Percentiles rank a stretch among this genome's conserved stretches.
These are phyloP conservation scores for Myotis davidii DNA, from an alignment of 2,113 vertebrate genomes.

Conservation along the genomic window DNA sequence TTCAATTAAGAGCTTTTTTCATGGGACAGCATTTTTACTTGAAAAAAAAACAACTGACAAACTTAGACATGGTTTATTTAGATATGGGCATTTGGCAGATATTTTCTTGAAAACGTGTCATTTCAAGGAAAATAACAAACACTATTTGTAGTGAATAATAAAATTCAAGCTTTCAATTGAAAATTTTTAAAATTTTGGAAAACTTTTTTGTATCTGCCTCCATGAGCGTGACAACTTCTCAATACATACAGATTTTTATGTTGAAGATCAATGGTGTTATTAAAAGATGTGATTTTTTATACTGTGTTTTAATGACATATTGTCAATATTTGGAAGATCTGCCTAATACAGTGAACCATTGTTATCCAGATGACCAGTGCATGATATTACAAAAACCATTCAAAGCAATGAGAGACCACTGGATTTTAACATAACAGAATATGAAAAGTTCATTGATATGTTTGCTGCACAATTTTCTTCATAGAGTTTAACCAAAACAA, in stretches of 20 bases:
- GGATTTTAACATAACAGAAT: background rate
- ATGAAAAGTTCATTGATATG: background rate
- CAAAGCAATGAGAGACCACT: background rate
- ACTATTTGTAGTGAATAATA: background rate
- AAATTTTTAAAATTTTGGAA: background rate
- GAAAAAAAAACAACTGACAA: constrained; percentile 7
- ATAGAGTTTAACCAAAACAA: constrained; percentile 36
- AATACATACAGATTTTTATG: background rate
- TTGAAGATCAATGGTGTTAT: background rate
- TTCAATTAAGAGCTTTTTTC: background rate
- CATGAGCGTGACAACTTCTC: background rate
- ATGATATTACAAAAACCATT: background rate
- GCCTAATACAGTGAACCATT: background rate
- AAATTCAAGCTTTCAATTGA: constrained; percentile 24
- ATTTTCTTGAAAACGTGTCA: background rate
- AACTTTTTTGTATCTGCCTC: background rate
- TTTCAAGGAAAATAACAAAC: background rate
- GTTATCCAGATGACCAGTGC: background rate
- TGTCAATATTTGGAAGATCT: background rate
- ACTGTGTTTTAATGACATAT: background rate
- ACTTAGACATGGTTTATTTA: background rate
- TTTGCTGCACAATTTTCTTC: background rate
- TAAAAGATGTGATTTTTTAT: background rate
- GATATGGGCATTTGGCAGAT: background rate
- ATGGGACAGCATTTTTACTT: background rate